Evolutionary conservation across 2,888 invertebrate genomes (phyloP).

Genomic region (Caenorhabditis sulstoni): DNA sequence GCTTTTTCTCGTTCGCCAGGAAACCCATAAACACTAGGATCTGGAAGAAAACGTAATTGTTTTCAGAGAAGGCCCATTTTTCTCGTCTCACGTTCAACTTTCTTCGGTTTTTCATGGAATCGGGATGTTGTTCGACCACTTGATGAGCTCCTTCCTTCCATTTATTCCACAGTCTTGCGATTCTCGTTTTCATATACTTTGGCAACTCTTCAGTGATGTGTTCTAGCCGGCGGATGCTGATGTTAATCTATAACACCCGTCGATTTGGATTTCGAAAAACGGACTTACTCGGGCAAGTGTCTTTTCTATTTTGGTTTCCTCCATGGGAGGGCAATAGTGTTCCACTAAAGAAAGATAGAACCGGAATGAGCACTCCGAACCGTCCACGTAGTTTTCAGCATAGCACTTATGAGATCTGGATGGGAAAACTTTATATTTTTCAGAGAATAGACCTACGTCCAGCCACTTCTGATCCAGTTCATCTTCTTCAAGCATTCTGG

Average conservation of each 20-base stretch:
- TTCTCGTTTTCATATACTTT: slow-evolving; percentile 68
- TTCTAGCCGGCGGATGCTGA: slow-evolving; percentile 27
- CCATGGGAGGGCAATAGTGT: slow-evolving; percentile 81
- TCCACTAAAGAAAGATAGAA: slow-evolving; percentile 82
- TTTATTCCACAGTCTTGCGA: slow-evolving; percentile 76
- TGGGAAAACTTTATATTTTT: too few relatives aligned
- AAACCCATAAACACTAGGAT: slow-evolving; percentile 82
- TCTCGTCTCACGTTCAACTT: slow-evolving; percentile 36
- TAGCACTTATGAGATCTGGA: slow-evolving; percentile 81
- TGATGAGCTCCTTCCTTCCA: slow-evolving; percentile 40
- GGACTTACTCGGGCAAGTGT: slow-evolving; percentile 14
- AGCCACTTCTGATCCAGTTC: slow-evolving; percentile 81
- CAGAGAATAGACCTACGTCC: slow-evolving; percentile 80
- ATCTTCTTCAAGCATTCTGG: slow-evolving; percentile 68
- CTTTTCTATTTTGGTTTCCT: slow-evolving; percentile 1
- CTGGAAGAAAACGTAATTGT: slow-evolving; percentile 65
- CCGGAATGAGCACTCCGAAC: slow-evolving; percentile 82
- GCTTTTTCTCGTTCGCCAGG: slow-evolving; percentile 81
- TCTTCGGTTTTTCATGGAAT: slow-evolving; percentile 3
- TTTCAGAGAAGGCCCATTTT: slow-evolving; percentile 2
- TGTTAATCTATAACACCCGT: slow-evolving; percentile 2
- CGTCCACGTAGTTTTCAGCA: slow-evolving; percentile 81
- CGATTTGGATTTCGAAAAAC: background rate
- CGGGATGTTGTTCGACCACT: slow-evolving; percentile 28
- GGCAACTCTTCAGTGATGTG: slow-evolving; percentile 26